Percentiles rank a stretch among this genome's conserved stretches.
phyloP scores from a whole-genome alignment of 1,140 invertebrate species.

The Acromyrmex heyeri region DNA sequence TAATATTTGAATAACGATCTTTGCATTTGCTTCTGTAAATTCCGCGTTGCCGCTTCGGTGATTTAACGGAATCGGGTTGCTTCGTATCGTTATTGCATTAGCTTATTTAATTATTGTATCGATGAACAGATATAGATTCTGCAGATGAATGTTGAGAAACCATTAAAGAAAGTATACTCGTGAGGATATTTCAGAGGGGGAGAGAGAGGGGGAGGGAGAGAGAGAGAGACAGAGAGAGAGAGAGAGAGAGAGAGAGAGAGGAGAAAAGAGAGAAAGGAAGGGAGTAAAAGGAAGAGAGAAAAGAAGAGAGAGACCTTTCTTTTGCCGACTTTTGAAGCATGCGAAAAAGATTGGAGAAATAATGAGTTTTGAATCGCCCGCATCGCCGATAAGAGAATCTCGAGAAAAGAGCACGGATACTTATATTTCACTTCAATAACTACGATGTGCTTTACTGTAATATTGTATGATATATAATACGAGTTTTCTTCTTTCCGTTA shows the following conservation, averaged over 20 bases:
- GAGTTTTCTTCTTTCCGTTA: constrained; percentile 8
- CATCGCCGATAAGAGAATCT: constrained; percentile 52
- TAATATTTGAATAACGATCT: constrained; percentile 22
- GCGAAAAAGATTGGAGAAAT: constrained; percentile 55
- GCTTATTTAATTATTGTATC: constrained; percentile 30
- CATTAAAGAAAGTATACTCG: constrained; percentile 26
- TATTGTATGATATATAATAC: constrained; percentile 31
- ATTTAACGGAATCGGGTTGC: background rate
- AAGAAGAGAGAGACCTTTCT: background rate
- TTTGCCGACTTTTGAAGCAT: constrained; percentile 30
- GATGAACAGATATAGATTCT: background rate
- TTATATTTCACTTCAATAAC: constrained; percentile 47
- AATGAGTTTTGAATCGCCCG: constrained; percentile 63
- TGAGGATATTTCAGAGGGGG: background rate
- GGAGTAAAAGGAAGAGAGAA: background rate
- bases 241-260: background rate
- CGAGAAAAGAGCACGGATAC: constrained; percentile 51
- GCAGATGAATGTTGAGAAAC: constrained; percentile 15
- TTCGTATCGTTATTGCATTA: background rate
- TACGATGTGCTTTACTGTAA: constrained; percentile 22
- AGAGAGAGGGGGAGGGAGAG: background rate
- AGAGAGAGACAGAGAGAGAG: background rate
- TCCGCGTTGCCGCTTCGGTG: background rate
- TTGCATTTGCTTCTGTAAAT: background rate
- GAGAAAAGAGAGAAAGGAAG: background rate